These are phyloP conservation scores for Indicator maculatus DNA, from an alignment of 2,113 vertebrate species.

Conservation along the genomic window DNA sequence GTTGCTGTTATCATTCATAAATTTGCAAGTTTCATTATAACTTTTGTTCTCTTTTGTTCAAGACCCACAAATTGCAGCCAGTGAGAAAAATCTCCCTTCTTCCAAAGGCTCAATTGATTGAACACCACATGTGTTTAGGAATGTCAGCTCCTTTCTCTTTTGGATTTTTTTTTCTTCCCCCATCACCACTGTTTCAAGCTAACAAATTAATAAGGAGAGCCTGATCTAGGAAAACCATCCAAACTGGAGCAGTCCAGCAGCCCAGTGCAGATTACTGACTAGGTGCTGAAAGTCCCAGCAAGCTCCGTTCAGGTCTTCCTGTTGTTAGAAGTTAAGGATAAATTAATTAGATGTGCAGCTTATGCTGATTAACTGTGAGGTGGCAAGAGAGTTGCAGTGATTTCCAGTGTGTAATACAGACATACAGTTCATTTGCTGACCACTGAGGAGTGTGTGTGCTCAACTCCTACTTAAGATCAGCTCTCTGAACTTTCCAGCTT, in stretches of 20 bases:
- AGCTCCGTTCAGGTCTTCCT: neutral
- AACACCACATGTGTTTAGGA: neutral
- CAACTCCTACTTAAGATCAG: neutral
- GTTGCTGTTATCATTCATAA: neutral
- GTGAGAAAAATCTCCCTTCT: neutral
- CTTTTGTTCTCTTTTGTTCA: neutral
- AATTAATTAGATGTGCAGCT: slow-evolving; percentile 25
- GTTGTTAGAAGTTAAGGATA: neutral
- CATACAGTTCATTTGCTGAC: neutral
- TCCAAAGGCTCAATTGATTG: neutral
- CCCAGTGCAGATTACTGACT: neutral
- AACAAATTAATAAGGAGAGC: neutral
- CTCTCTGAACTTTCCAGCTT: neutral
- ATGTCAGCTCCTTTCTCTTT: neutral
- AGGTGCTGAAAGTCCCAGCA: neutral
- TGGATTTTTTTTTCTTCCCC: neutral
- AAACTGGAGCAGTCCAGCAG: neutral
- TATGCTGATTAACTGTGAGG: slow-evolving; percentile 20
- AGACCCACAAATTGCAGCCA: neutral
- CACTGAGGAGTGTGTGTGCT: neutral
- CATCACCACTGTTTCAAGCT: neutral
- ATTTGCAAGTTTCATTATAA: neutral
- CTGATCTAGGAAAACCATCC: neutral
- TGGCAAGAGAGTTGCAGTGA: slow-evolving; percentile 5
- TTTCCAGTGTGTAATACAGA: neutral